phyloP scores from a whole-genome alignment of 2,888 invertebrate species.

The Falcaria lacertinaria region DNA sequence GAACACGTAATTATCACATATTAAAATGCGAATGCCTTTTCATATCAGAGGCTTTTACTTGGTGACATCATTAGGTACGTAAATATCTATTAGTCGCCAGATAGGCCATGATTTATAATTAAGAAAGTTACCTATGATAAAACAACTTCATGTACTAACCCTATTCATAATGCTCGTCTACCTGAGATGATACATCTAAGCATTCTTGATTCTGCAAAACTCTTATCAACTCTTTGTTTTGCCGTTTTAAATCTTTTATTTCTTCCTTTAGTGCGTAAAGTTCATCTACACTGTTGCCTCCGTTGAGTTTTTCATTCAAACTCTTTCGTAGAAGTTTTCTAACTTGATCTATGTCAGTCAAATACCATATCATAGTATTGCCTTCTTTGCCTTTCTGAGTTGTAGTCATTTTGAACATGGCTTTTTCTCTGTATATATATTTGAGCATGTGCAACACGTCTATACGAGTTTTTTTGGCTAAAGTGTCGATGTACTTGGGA shows the following conservation, averaged over 20 bases:
- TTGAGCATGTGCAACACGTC: conserved; percentile 35
- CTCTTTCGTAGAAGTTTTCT: conserved; percentile 19
- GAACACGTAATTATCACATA: not conserved
- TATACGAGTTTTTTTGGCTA: conserved; percentile 31
- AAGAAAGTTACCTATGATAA: not conserved
- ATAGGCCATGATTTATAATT: not conserved
- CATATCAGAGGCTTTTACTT: not conserved
- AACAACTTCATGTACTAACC: too few species aligned
- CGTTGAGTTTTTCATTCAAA: conserved; percentile 20
- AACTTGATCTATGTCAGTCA: conserved; percentile 23
- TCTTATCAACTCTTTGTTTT: conserved; percentile 17
- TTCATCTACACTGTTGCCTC: conserved; percentile 17
- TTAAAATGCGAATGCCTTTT: not conserved
- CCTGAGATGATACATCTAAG: not conserved
- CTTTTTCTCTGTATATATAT: conserved; percentile 36
- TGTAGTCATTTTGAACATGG: conserved; percentile 42
- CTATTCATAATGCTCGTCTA: not conserved
- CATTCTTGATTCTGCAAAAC: not conserved
- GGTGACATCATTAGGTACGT: not conserved
- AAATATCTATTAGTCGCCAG: not conserved
- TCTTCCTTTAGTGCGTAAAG: conserved; percentile 22
- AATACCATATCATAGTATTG: conserved; percentile 37
- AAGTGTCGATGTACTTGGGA: conserved; percentile 35
- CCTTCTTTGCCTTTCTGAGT: conserved; percentile 38
- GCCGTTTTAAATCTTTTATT: conserved; percentile 15